These are phyloP conservation scores for Ranitomeya variabilis DNA, from an alignment of 2,113 vertebrate species.

Conservation along the genomic window DNA sequence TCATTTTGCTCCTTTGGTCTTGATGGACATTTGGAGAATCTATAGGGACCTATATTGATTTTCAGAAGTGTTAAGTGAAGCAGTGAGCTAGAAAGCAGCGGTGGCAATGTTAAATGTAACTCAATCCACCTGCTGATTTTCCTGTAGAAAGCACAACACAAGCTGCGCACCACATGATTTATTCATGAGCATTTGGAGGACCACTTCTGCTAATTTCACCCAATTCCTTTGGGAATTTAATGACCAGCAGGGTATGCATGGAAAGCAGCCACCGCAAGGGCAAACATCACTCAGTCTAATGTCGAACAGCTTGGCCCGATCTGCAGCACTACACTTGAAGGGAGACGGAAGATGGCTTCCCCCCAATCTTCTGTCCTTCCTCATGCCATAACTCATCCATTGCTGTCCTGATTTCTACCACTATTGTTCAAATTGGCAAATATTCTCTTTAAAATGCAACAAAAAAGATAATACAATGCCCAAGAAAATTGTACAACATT, in stretches of 20 bases:
- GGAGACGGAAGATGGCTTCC: background rate
- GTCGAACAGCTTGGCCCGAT: conserved; percentile 29
- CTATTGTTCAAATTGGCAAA: background rate
- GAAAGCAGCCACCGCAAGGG: conserved; percentile 21
- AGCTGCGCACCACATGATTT: conserved; percentile 11
- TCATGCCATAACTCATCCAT: background rate
- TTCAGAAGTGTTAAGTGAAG: conserved; percentile 25
- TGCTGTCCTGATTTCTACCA: background rate
- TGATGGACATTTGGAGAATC: background rate
- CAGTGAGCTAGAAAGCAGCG: background rate
- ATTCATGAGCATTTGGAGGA: conserved; percentile 40
- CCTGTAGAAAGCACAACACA: background rate
- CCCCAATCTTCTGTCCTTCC: background rate
- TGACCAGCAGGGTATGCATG: conserved; percentile 15
- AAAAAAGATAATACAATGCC: background rate
- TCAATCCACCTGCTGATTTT: conserved; percentile 22
- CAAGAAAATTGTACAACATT: background rate
- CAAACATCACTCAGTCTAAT: conserved; percentile 10
- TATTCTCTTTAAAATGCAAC: background rate
- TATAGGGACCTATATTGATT: conserved; percentile 8
- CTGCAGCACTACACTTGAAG: conserved; percentile 18
- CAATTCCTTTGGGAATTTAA: background rate
- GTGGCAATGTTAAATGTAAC: conserved; percentile 30
- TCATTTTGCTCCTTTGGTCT: background rate
- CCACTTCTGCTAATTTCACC: conserved; percentile 36